Evolutionary conservation across 2,888 invertebrate species (phyloP).

Genomic region (Stenotaenia linearis): DNA sequence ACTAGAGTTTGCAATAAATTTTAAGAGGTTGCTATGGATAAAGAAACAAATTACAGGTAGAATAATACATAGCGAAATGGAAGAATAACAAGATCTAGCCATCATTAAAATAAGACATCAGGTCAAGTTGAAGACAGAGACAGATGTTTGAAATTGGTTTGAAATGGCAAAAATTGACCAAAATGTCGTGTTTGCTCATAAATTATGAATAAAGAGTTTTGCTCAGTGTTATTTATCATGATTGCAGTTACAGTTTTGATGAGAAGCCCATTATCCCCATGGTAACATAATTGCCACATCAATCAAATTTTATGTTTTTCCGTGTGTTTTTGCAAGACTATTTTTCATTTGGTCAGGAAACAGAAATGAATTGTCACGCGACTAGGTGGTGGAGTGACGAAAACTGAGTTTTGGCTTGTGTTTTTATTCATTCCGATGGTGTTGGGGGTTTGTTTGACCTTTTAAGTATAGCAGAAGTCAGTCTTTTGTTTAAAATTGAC

Average conservation of each 20-base stretch:
- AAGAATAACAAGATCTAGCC: not conserved
- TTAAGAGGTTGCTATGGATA: not conserved
- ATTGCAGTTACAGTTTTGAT: constrained; percentile 24
- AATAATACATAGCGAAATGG: not conserved
- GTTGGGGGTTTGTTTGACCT: too few relatives aligned
- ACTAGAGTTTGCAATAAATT: constrained; percentile 13
- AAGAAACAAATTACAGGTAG: not conserved
- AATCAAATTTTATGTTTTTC: constrained; percentile 7
- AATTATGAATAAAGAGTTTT: constrained; percentile 17
- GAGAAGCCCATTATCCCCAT: not conserved
- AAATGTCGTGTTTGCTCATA: not conserved
- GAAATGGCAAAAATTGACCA: not conserved
- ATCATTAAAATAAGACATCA: not conserved
- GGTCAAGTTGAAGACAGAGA: not conserved
- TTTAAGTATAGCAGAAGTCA: too few relatives aligned
- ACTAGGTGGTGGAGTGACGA: not conserved
- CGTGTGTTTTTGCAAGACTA: not conserved
- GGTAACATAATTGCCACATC: constrained; percentile 7
- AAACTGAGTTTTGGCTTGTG: not conserved
- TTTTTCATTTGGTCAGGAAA: constrained; percentile 22
- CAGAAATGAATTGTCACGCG: constrained; percentile 12
- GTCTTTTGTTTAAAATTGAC: too few relatives aligned
- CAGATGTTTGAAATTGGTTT: not conserved
- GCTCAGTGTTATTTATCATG: not conserved
- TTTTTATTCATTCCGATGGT: not conserved